Base-by-base conservation (phyloP, 2,113 vertebrate species). In the Protomyctophum bolini region DNA sequence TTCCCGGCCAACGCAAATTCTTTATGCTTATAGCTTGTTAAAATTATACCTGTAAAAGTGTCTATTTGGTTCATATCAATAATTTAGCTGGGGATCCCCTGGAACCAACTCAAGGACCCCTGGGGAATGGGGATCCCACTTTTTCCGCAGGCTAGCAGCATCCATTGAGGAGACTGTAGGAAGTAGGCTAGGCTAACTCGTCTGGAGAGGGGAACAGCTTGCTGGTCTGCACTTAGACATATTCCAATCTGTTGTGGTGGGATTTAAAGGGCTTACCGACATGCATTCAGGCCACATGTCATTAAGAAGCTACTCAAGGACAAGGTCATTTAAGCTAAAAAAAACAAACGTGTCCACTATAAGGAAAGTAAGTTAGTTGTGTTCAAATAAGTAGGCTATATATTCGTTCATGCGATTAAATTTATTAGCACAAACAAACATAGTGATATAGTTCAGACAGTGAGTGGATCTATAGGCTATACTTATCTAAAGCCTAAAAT, bases 211-310 rank as follows among this genome's bases (percentile, higher is more conserved):
- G 57, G 33, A 77, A 49, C 54, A 71, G 66, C 65, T 75, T 66
- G 75, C 59, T 48, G 67, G 50, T 50, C 62, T 49, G 72, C 54
- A 51, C 74, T 86, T 77, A 74, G 74, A 72, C 86, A 70, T 66
- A 68, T 54, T 75, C 74, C 87, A 88, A 88, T 84, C 90, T 83
- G 86, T 63, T 73, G 72, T 60, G 56, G 80, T 70, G 72, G 84
- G 88, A 81, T 80, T 93, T 88, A 85, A 80, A 76, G 58, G 91
- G 86, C 85, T 93, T 92, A 80, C 29, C 64, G 81, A 76, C 68
- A 77, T 33, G 69, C 28, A 58, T 70, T 61, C 63, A 70, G 60
- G 69, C 66, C 75, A 78, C 79, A 69, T 82, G 81, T 77, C 76
- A 76, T 80, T 67, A 77, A 63, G 66, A 79, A 56, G 80, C 70